Conservation (phyloP, 2,113 vertebrate genomes). For the Rhabdomys dilectus region DNA sequence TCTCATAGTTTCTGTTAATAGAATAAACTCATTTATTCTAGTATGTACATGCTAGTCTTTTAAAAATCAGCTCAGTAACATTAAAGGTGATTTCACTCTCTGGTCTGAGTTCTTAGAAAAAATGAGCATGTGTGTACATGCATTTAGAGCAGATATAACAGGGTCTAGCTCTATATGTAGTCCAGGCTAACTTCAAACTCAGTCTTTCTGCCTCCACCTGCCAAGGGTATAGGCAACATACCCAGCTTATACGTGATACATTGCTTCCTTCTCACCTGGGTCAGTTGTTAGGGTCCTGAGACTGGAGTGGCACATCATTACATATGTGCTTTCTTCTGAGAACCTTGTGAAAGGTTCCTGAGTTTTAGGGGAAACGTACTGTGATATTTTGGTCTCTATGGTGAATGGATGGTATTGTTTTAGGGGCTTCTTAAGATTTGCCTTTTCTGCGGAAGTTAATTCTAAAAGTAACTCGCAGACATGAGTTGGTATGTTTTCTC, state of each 20-base stretch:
- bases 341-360: background rate
- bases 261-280: background rate
- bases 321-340: conserved; percentile 19
- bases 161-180: background rate
- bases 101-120: background rate
- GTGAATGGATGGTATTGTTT: background rate
- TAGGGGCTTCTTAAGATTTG: background rate
- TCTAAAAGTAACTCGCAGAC: conserved; percentile 22
- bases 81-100: conserved; percentile 34
- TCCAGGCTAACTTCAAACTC: background rate
- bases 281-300: conserved; percentile 29
- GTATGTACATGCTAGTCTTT: background rate
- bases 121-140: background rate
- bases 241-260: background rate
- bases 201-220: background rate
- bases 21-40: conserved; percentile 54
- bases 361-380: background rate
- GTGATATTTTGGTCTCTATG: background rate
- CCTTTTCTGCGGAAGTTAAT: conserved; percentile 25
- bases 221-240: background rate
- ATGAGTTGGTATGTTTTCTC: background rate
- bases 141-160: background rate
- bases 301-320: background rate
- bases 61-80: conserved; percentile 24
- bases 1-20: background rate